Evolutionary conservation across 2,888 invertebrate genomes (phyloP).

Genomic region (Tenthredo distinguenda): DNA sequence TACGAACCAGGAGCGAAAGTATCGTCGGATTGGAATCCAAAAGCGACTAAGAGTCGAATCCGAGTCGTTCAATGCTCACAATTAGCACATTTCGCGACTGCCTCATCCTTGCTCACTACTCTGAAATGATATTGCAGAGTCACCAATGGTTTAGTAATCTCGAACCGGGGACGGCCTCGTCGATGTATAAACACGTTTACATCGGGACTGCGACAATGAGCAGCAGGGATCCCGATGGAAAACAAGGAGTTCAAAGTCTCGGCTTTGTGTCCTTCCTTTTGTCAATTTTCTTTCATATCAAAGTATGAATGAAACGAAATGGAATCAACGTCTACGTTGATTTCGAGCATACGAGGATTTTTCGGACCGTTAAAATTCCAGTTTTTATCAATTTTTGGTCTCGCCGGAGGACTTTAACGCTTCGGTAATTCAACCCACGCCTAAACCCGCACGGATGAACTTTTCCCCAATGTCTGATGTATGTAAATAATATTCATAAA

Average conservation of each 20-base stretch:
- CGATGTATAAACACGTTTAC: conserved; percentile 6
- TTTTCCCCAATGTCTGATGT: conserved; percentile 38
- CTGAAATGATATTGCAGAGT: conserved; percentile 42
- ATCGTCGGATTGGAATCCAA: background rate
- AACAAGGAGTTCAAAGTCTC: background rate
- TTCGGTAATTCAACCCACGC: background rate
- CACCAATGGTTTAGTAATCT: conserved; percentile 26
- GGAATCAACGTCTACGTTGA: background rate
- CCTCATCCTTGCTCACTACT: background rate
- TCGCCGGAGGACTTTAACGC: background rate
- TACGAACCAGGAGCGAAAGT: background rate
- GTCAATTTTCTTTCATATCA: background rate
- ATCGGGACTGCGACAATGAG: conserved; percentile 5
- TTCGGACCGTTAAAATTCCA: background rate
- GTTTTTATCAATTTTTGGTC: conserved; percentile 2
- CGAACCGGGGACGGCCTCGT: background rate
- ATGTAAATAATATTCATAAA: conserved; percentile 55
- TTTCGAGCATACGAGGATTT: background rate
- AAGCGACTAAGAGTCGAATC: background rate
- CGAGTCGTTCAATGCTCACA: conserved; percentile 21
- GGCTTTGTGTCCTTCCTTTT: background rate
- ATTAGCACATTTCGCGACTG: conserved; percentile 22
- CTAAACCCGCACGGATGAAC: conserved; percentile 21
- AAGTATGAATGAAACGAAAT: background rate
- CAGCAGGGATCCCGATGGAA: background rate